phyloP scores from a whole-genome alignment of 1,140 invertebrate species.

The Drepana arcuata region DNA sequence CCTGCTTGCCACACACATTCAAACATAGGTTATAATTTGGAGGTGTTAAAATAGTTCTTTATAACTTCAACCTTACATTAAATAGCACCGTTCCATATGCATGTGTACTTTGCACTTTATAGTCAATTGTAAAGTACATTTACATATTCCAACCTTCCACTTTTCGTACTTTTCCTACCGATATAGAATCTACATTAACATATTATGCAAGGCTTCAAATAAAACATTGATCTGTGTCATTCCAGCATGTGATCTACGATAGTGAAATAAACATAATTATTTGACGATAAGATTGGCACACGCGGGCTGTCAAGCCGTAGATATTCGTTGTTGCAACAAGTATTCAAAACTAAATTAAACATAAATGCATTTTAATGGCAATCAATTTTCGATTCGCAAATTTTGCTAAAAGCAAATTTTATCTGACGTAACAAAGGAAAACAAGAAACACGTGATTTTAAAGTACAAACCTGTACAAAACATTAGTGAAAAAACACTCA shows the following conservation, averaged over 20 bases:
- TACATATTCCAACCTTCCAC: conserved; percentile 27
- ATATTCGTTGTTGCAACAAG: conserved; percentile 51
- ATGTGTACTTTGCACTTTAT: conserved; percentile 31
- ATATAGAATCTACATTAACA: too few species aligned
- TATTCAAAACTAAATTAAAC: conserved; percentile 47
- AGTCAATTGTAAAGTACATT: conserved; percentile 32
- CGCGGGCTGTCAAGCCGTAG: conserved; percentile 27
- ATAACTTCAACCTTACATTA: conserved; percentile 15
- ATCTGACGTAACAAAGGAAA: conserved; percentile 28
- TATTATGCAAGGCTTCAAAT: too few species aligned
- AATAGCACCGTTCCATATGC: conserved; percentile 56
- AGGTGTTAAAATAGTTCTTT: too few species aligned
- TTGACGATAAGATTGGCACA: conserved; percentile 44
- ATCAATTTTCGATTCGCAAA: conserved; percentile 43
- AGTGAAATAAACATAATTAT: conserved; percentile 8
- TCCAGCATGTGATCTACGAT: not conserved
- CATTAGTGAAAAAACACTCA: conserved; percentile 33
- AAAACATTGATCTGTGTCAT: too few species aligned
- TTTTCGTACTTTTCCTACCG: conserved; percentile 21
- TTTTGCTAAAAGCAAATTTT: conserved; percentile 22
- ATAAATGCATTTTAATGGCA: conserved; percentile 70
- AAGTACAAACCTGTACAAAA: conserved; percentile 13
- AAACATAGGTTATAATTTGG: too few species aligned
- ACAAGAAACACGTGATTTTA: conserved; percentile 19
- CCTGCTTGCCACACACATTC: conserved; percentile 26